Evolutionary conservation across 2,113 vertebrate genomes (phyloP).

Genomic region (Pseudolaguvia tuberculata): DNA sequence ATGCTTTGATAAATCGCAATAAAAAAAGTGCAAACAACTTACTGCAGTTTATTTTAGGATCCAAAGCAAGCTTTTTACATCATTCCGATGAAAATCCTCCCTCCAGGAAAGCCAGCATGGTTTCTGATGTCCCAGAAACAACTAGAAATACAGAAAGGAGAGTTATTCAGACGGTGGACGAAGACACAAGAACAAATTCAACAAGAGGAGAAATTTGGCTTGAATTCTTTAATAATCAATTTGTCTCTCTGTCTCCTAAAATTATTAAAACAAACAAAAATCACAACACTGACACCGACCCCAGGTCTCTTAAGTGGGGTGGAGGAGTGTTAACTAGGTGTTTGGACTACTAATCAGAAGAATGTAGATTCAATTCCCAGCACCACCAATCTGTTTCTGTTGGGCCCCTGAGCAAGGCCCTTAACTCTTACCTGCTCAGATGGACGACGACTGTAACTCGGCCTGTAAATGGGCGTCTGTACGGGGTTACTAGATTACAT

Average conservation of each 20-base stretch:
- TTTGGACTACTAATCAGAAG: no score
- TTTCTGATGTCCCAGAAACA: slow-evolving; percentile 56
- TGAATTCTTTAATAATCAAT: slow-evolving; percentile 4
- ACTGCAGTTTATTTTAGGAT: slow-evolving; percentile 57
- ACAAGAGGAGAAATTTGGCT: slow-evolving; percentile 21
- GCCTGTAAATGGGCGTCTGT: no score
- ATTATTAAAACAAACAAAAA: not conserved
- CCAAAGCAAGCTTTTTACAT: slow-evolving; percentile 64
- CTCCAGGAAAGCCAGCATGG: slow-evolving; percentile 61
- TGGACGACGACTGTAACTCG: no score
- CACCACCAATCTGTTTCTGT: no score
- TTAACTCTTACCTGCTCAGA: no score
- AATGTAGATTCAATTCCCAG: no score
- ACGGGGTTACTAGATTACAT: not conserved
- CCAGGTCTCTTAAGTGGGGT: not conserved
- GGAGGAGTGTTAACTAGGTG: no score
- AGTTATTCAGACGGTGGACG: not conserved
- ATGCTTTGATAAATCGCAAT: no score
- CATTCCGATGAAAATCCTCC: slow-evolving; percentile 61
- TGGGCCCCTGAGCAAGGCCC: no score
- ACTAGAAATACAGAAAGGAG: not conserved
- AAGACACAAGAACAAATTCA: slow-evolving; percentile 1
- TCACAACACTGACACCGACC: slow-evolving; percentile 21
- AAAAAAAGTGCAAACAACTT: slow-evolving; percentile 43
- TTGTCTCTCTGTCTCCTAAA: slow-evolving; percentile 22